Percentiles rank a stretch among this genome's conserved stretches.
Conservation (phyloP, 2,888 invertebrate species). For the Dorcus hopei region DNA sequence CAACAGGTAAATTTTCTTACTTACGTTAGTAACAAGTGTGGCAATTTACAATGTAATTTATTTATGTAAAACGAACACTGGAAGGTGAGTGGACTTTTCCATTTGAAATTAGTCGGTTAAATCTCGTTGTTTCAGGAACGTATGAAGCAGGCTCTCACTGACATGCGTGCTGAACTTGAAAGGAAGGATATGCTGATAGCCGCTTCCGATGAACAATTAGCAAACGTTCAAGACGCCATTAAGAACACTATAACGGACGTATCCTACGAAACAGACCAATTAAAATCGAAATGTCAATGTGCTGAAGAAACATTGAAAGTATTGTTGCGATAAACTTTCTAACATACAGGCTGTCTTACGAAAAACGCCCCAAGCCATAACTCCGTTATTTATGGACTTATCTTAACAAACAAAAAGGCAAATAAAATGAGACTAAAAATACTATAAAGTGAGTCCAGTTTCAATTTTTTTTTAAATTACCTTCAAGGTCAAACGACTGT, state of each 20-base stretch:
- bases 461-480: too few species aligned
- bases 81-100: background rate
- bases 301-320: conserved; percentile 12
- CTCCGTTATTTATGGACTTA: too few species aligned
- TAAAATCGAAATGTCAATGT: conserved; percentile 33
- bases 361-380: too few species aligned
- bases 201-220: conserved; percentile 41
- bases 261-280: conserved; percentile 34
- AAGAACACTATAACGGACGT: conserved; percentile 38
- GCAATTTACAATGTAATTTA: conserved; percentile 23
- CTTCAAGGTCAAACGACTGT: too few species aligned
- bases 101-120: conserved; percentile 1
- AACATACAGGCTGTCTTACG: too few species aligned
- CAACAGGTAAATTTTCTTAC: conserved; percentile 38
- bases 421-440: too few species aligned
- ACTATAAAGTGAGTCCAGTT: too few species aligned
- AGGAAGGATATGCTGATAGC: conserved; percentile 38
- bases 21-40: conserved; percentile 21
- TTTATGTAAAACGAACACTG: conserved; percentile 5
- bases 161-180: conserved; percentile 41
- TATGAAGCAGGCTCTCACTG: conserved; percentile 36
- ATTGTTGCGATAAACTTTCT: too few species aligned
- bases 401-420: too few species aligned
- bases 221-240: conserved; percentile 37
- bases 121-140: conserved; percentile 31